phyloP scores from a whole-genome alignment of 2,888 invertebrate genomes.

The Hydriomena furcata region DNA sequence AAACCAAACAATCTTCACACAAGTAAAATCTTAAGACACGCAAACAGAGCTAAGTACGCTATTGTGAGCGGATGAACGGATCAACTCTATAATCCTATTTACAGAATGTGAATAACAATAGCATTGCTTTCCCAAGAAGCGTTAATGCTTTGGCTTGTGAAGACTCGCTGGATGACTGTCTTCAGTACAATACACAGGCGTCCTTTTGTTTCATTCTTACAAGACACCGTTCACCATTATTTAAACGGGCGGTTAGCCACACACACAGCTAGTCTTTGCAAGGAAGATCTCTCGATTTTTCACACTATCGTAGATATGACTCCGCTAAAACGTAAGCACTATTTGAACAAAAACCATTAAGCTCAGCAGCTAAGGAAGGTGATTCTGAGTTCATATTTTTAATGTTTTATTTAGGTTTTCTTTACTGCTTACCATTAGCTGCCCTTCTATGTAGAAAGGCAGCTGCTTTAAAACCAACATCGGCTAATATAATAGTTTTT shows the following conservation, averaged over 20 bases:
- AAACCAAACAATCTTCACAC: conserved; percentile 9
- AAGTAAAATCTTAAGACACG: conserved; percentile 22
- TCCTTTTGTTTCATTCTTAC: conserved; percentile 7
- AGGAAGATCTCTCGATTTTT: too few species aligned
- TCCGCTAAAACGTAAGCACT: too few species aligned
- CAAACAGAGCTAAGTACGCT: conserved; percentile 25
- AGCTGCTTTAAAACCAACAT: too few species aligned
- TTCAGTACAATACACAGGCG: conserved; percentile 9
- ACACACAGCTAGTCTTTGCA: too few species aligned
- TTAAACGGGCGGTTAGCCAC: background rate
- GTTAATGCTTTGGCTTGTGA: conserved; percentile 7
- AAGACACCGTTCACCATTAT: background rate
- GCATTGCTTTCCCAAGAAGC: conserved; percentile 19
- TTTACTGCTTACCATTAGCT: too few species aligned
- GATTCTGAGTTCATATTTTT: too few species aligned
- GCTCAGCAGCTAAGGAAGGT: too few species aligned
- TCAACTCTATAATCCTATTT: conserved; percentile 28
- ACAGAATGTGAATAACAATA: conserved; percentile 33
- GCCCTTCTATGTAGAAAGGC: too few species aligned
- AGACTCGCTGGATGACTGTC: conserved; percentile 2
- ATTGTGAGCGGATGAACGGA: conserved; percentile 34
- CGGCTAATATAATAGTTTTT: too few species aligned
- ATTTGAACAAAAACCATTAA: too few species aligned
- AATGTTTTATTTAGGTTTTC: too few species aligned
- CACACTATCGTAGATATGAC: too few species aligned